These are phyloP conservation scores for Chrysopilus asiliformis DNA, from an alignment of 2,888 invertebrate species.

Conservation along the genomic window DNA sequence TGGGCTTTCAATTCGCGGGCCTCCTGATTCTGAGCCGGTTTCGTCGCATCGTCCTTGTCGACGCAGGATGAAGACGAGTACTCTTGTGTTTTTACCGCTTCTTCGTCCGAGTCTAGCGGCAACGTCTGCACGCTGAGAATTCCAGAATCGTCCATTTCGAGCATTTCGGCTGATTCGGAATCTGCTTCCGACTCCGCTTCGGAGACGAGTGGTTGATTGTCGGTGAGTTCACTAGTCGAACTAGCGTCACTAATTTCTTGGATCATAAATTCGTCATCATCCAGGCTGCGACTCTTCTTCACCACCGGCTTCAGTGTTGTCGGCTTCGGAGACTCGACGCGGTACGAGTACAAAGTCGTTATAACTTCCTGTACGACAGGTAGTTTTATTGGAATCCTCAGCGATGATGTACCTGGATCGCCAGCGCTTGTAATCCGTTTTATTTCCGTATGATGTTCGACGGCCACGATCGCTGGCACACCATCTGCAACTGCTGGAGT, in stretches of 20 bases:
- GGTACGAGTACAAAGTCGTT: constrained; percentile 10
- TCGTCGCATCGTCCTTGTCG: constrained; percentile 15
- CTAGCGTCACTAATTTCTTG: constrained; percentile 33
- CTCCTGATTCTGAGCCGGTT: constrained; percentile 27
- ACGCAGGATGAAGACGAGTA: constrained; percentile 1
- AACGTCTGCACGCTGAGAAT: constrained; percentile 16
- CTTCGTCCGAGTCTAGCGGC: constrained; percentile 12
- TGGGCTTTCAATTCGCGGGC: constrained; percentile 26
- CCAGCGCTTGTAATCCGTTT: too few species aligned
- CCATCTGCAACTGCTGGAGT: neutral
- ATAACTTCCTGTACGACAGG: constrained; percentile 11
- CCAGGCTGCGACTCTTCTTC: constrained; percentile 14
- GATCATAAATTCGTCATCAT: constrained; percentile 19
- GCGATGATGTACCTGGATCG: neutral
- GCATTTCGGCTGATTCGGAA: constrained; percentile 40
- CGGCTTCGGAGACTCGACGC: constrained; percentile 16
- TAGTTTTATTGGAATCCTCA: constrained; percentile 8
- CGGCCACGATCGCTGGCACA: neutral
- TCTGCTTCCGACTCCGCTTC: constrained; percentile 52
- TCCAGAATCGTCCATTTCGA: constrained; percentile 19
- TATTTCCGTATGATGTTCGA: neutral
- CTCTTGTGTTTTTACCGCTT: neutral
- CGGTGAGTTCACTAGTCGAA: constrained; percentile 32
- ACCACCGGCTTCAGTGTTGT: constrained; percentile 1
- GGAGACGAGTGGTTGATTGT: constrained; percentile 43